Base-by-base conservation (phyloP, 2,797 vertebrate genomes). In the Corythornis leucogaster region DNA sequence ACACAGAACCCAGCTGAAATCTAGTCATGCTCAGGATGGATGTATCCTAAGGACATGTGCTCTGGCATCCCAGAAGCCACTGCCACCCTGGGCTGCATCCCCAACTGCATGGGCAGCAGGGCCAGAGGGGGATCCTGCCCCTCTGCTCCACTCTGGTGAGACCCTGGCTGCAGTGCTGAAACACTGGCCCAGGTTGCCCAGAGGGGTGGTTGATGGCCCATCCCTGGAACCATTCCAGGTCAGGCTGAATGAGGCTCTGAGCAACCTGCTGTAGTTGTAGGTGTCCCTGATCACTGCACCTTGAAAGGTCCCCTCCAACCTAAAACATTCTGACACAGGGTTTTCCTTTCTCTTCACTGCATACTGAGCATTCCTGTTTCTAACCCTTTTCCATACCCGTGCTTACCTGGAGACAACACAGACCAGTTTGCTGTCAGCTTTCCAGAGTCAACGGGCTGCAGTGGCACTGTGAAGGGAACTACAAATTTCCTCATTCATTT, bases 401-500 rank as follows among this genome's bases (percentile, higher is more conserved):
- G 67, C 62, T 82, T 64, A 92, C 93, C 84, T 84, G 80, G 59
- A 96, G 71, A 58, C 43, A 79, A 40, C 0, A 2, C 31, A 85
- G 57, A 75, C 48, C 80, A 71, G 58, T 75, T 92, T 66, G 48
- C 74, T 93, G 83, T 73, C 96, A 93, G 71, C 73, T 85, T 96
- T 93, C 70, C 51, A 12, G 85, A 85, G 74, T 70, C 54, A 76
- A 22, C 24, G 25, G 57, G 19, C 33, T 70, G 57, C 38, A 69
- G n/a, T 0, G 1, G 5, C 26, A 6, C 70, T 21, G 6, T 2
- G 5, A 33, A 66, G 40, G 40, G 8, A 58, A 40, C 45, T 22
- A 11, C 8, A 87, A 71, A 85, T 55, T 81, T 93, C 71, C 92
- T 90, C 77, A 46, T 84, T 96, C 80, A 46, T 94, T 94, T 93